Base-by-base conservation (phyloP, 1,140 invertebrate species). In the Lucilia sericata region DNA sequence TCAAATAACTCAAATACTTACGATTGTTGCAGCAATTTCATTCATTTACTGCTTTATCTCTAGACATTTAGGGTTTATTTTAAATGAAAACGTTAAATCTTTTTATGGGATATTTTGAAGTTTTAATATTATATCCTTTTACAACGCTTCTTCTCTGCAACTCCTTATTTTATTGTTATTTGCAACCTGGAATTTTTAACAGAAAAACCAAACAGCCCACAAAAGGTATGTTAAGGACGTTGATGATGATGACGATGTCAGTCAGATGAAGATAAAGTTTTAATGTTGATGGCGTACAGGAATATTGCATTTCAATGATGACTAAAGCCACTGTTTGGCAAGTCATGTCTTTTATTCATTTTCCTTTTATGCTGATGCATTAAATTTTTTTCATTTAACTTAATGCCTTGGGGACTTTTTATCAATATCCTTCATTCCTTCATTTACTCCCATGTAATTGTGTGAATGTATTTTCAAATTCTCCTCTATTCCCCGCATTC, bases 261-360 rank as follows among this genome's bases (percentile, higher is more conserved):
- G 21, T n/a, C 25, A 30, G 65, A 10, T 70, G 65, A 60, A 19
- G 65, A 7, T 21, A 70, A 21, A 60, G 55, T 60, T n/a, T n/a
- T 60, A 14, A 17, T 7, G 55, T 60, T 60, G 55, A 60, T 14
- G 7, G 25, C 25, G 25, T 30, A 30, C 25, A 30, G 25, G n/a
- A 70, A 70, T 70, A 70, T 70, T 70, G 65, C 65, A 21, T 70
- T 70, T 70, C 65, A 70, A 70, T 70, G 65, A 70, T 70, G 65
- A 21, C 65, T 70, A 21, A 70, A 70, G 65, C 65, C 65, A 70
- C 65, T 70, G 65, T 70, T 70, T 70, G 65, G 65, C 65, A 70
- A 21, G 65, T 70, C 65, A 70, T 70, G 65, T 70, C n/a, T 70
- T 25, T 21, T 21, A 70, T 9, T 25, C 65, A 21, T 17, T 21